Evolutionary conservation across 2,888 invertebrate genomes (phyloP).

Genomic region (Callinectes sapidus): DNA sequence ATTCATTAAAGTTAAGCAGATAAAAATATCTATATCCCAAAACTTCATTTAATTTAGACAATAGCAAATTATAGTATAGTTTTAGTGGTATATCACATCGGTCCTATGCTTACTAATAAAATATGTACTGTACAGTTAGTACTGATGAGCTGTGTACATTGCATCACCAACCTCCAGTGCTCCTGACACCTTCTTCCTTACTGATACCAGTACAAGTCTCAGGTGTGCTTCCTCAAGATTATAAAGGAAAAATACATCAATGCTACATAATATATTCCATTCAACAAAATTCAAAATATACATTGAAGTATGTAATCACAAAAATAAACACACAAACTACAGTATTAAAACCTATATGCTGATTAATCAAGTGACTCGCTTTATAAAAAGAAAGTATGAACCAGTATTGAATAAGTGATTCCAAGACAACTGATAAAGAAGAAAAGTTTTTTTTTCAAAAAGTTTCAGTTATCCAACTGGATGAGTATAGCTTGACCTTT

Average conservation of each 20-base stretch:
- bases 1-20: not conserved
- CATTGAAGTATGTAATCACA: not conserved
- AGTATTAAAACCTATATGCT: not conserved
- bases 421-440: not conserved
- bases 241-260: not conserved
- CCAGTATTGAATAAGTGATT: not conserved
- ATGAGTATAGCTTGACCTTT: not conserved
- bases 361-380: not conserved
- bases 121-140: not conserved
- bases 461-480: not conserved
- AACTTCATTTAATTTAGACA: not conserved
- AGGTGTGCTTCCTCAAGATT: not conserved
- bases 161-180: not conserved
- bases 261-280: not conserved
- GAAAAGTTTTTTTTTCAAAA: not conserved
- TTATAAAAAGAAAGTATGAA: not conserved
- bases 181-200: not conserved
- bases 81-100: conserved; percentile 16
- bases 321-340: not conserved
- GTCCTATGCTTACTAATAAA: not conserved
- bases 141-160: not conserved
- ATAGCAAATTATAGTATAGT: not conserved
- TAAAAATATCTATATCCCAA: not conserved
- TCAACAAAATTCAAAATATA: not conserved
- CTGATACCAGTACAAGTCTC: not conserved